Base-by-base conservation (phyloP, 1,140 invertebrate species). In the Mycetomoellerius zeteki region DNA sequence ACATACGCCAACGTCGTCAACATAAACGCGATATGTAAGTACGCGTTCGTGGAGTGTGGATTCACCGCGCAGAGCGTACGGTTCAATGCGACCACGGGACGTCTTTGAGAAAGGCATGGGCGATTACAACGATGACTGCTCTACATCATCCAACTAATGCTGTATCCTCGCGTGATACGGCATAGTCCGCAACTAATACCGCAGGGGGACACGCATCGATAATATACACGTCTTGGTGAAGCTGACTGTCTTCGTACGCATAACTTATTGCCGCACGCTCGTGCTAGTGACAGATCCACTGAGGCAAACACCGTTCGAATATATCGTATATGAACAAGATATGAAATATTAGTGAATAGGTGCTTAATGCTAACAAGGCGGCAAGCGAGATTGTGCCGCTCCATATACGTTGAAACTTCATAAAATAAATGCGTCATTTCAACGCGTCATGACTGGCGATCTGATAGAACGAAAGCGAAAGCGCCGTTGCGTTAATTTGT, bases 1-100 rank as follows among this genome's bases (percentile, higher is more conserved):
- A 77, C 78, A 19, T 89, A 89, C 73, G 67, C 78, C 65, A 62
- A 87, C 73, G 88, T 86, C 62, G 77, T 89, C 89, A 47, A 84
- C 67, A 78, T 85, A 24, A 84, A 78, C 60, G 58, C 64, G 24
- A 84, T 52, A 30, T 43, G 85, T 60, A 67, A 19, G 71, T 77
- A 69, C 80, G 50, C 78, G 50, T 4, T 27, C 56, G 69, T 56
- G 30, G 67, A 50, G 72, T 73, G 80, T 37, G 56, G 52, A 86
- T 86, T 19, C 33, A 67, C 12, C 71, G 33, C 65, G 64, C 52
- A 62, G n/a, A 64, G 21, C 52, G 47, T 54, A 47, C 54, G 52
- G 65, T 81, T 87, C 80, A 81, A 81, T 73, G 86, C 56, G 71
- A 21, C 60, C 33, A 56, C 80, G 86, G 43, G 76, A 85, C 64